Percentiles rank a stretch among this genome's conserved stretches.
Evolutionary conservation across 2,113 vertebrate genomes (phyloP).

Genomic region (Vombatus ursinus): DNA sequence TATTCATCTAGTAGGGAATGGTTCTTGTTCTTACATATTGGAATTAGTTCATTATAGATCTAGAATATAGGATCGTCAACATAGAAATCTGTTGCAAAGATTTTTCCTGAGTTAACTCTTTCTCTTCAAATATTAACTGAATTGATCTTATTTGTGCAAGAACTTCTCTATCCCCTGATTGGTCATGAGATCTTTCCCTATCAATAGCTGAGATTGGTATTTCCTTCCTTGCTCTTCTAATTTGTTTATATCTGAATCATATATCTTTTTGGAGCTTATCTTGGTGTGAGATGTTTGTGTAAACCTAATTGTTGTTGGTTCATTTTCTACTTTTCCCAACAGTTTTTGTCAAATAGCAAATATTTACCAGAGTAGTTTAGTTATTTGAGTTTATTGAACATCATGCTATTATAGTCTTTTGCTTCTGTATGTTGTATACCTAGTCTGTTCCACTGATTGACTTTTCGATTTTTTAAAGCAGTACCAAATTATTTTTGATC

Average conservation of each 20-base stretch:
- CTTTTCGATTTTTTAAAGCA: not conserved
- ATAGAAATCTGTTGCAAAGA: not conserved
- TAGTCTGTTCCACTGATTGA: not conserved
- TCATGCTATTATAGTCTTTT: not conserved
- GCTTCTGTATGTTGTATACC: not conserved
- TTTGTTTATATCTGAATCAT: too few relatives aligned
- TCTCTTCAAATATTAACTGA: not conserved
- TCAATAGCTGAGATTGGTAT: too few relatives aligned
- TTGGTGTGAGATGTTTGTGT: too few relatives aligned
- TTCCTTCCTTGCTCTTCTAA: too few relatives aligned
- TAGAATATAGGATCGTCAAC: not conserved
- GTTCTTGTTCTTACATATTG: not conserved
- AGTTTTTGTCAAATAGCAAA: too few relatives aligned
- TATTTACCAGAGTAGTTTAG: too few relatives aligned
- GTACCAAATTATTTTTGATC: not conserved
- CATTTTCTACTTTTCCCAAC: too few relatives aligned
- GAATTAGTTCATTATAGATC: not conserved
- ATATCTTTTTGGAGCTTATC: too few relatives aligned
- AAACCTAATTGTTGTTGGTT: too few relatives aligned
- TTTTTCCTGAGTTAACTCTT: not conserved
- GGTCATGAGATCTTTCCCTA: too few relatives aligned
- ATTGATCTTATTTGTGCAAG: not conserved
- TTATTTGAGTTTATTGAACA: not conserved
- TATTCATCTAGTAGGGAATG: not conserved
- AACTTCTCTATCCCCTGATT: not conserved